These are phyloP conservation scores for Microcebus murinus DNA, from an alignment of 2,113 vertebrate species.

Conservation along the genomic window DNA sequence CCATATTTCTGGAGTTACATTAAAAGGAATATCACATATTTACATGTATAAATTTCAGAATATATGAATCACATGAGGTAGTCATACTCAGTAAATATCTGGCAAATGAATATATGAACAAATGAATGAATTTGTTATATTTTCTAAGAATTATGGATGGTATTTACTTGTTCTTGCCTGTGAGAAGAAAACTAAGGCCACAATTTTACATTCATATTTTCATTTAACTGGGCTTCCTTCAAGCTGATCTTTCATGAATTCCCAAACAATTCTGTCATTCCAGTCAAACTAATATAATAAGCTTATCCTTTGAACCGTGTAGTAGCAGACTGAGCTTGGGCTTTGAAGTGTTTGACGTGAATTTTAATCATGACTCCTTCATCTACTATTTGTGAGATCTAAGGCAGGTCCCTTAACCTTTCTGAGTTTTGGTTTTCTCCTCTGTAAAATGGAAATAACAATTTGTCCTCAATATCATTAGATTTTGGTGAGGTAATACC, in stretches of 20 bases:
- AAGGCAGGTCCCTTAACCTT: not conserved
- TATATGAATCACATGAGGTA: not conserved
- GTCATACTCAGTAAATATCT: conserved; percentile 22
- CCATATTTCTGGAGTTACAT: conserved; percentile 14
- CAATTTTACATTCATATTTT: conserved; percentile 22
- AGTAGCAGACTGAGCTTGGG: not conserved
- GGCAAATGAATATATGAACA: conserved; percentile 41
- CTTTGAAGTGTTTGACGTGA: conserved; percentile 16
- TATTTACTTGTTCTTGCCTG: not conserved
- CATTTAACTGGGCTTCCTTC: conserved; percentile 2
- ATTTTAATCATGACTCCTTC: not conserved
- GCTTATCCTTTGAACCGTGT: not conserved
- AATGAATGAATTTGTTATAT: conserved; percentile 24
- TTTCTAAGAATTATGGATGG: conserved; percentile 5
- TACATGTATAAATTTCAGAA: conserved; percentile 21
- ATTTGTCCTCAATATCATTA: not conserved
- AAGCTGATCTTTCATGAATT: conserved; percentile 50
- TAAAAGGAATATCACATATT: conserved; percentile 14
- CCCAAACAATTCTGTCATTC: not conserved
- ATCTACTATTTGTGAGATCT: not conserved
- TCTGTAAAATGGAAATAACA: conserved; percentile 13
- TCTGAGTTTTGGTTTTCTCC: conserved; percentile 8
- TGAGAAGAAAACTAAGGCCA: conserved; percentile 49
- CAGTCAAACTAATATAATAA: conserved; percentile 23
- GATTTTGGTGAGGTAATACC: not conserved